Evolutionary conservation across 2,797 vertebrate species (phyloP), one percentile per base, ranked within the genome.

Genomic region (Thaleichthys pacificus): DNA sequence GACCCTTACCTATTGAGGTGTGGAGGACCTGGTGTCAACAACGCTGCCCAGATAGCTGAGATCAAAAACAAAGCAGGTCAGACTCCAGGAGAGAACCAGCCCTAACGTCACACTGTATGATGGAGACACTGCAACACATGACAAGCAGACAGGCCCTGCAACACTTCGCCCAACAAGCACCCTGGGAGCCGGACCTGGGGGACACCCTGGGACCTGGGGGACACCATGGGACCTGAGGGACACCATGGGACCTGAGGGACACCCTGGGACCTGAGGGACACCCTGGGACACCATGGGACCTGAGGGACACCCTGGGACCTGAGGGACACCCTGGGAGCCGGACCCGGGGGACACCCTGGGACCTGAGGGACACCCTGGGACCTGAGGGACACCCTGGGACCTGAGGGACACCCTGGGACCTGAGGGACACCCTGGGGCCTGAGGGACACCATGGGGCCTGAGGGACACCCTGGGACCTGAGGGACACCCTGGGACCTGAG

Each of bases 31-130:
- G 95, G 95, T 95, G 95, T 95, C 93, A 94, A 95, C 95, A 96
- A 96, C 93, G 95, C 94, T 96, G 95, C 94, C 95, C 94, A 96
- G 95, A 96, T 95, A 96, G 95, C 95, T 96, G 95, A 96, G 94
- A 96, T 96, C 94, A 96, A 95, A 96, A 96, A 96, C 94, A 96
- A 95, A 96, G 94, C 93, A 94, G 93, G 95, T 96, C 96, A 91
- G 89, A 92, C 92, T 93, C 92, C 88, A 93, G 89, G 92, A 93
- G 93, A 92, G 81, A 93, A 91, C 88, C 85, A 93, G 19, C 89
- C 88, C 90, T 94, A 93, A 92, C 19, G 15, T 92, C 83, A 90
- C 95, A 35, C 38, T 42, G 38, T 94, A 93, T 89, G 94, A 97
- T 95, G 95, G 93, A 91, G 85, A 94, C 93, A 95, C 95, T 93